Evolutionary conservation across 2,797 vertebrate genomes (phyloP), one percentile per base, ranked within the genome.

Genomic region (Knipowitschia caucasica): DNA sequence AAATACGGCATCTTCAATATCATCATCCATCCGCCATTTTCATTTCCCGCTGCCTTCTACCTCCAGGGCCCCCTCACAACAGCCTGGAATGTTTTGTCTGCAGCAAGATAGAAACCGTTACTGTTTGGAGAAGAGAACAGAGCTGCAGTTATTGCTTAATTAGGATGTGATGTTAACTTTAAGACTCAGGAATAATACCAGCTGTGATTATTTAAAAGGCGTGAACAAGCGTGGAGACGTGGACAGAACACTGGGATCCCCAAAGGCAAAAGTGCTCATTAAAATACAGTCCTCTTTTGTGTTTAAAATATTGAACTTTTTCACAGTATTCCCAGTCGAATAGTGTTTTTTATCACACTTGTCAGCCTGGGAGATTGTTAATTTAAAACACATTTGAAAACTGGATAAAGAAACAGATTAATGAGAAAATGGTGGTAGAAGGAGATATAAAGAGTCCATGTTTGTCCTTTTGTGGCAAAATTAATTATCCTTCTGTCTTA

Each of bases 321-420:
- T 14, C 42, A 27, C n/a, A 15, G 23, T 26, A 44, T 26, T 26
- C 42, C 24, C 42, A 26, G 15, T 12, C 15, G 12, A 26, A 12
- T 5, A 30, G 11, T 4, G 5, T 30, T 30, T 18, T 8, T 1
- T 31, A 9, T 53, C 26, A 53, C 49, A 56, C 77, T 69, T 56
- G 38, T 64, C 50, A 62, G 50, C 56, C 17, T 0, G 0, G 58
- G 59, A 45, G 62, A 63, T 69, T 65, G 55, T 63, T 67, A 64
- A 72, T 64, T 59, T 31, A 17, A 62, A 34, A 71, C 64, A 45
- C 59, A 56, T 67, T 59, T 81, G 46, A 56, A 30, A 78, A 75
- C 78, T 50, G 38, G 70, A 36, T 62, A 55, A 23, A 25, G n/a
- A n/a, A n/a, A n/a, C n/a, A n/a, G n/a, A n/a, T n/a, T n/a, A n/a